Percentiles rank a stretch among this genome's conserved stretches.
Evolutionary conservation across 2,797 vertebrate species (phyloP).

Genomic region (Neosilurus mollespiculum): DNA sequence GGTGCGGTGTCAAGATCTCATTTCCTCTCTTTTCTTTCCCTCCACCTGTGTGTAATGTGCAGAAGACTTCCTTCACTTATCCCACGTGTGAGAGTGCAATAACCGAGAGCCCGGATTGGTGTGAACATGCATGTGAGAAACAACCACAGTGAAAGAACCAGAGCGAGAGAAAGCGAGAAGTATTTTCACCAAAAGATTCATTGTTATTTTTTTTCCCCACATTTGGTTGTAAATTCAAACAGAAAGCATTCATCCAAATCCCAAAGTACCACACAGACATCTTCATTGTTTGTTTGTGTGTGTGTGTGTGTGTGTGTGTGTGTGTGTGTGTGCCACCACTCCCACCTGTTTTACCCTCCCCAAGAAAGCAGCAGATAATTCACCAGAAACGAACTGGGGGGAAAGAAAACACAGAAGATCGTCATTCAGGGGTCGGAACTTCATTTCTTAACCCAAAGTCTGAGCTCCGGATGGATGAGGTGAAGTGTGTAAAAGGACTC

Average conservation of each 20-base stretch:
- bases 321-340: conserved; percentile 45
- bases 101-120: background rate
- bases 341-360: conserved; percentile 55
- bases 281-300: conserved; percentile 56
- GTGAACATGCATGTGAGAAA: conserved; percentile 23
- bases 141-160: conserved; percentile 30
- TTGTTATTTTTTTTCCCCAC: conserved; percentile 59
- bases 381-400: conserved; percentile 54
- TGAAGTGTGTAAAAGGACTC: conserved; percentile 23
- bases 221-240: conserved; percentile 69
- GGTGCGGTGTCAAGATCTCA: background rate
- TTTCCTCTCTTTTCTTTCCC: background rate
- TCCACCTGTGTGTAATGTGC: background rate
- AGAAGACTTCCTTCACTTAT: background rate
- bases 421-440: conserved; percentile 43
- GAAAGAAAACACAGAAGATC: conserved; percentile 50
- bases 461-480: conserved; percentile 23
- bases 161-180: conserved; percentile 30
- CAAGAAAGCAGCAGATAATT: conserved; percentile 70
- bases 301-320: too few species aligned
- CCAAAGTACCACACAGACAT: conserved; percentile 70
- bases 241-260: conserved; percentile 62
- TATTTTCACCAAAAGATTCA: conserved; percentile 62
- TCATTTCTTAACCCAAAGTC: conserved; percentile 21
- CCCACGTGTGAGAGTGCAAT: background rate